Base-by-base conservation (phyloP, 2,113 vertebrate genomes). In the Pachypanchax playfairii region DNA sequence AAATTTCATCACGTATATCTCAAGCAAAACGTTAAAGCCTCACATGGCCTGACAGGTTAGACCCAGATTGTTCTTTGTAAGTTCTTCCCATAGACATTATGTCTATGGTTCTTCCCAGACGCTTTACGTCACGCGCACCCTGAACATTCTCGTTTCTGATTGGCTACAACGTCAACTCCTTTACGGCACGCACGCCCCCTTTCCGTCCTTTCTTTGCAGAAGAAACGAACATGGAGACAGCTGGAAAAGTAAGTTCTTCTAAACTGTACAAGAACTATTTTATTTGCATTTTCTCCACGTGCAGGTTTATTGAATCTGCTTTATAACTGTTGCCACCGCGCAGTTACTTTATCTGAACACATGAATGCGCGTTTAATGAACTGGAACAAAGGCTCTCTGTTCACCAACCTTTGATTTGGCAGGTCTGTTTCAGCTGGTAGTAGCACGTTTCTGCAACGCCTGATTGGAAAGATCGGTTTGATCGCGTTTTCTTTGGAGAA, bases 191-290 rank as follows among this genome's bases (percentile, higher is more conserved):
- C n/a, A n/a, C n/a, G n/a, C n/a, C n/a, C n/a, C 4, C 36, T 29
- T 6, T 0, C n/a, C 10, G 4, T 47, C 36, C 26, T 24, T 17
- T 55, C 25, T 25, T 11, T 17, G 13, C 33, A 1, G 22, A 33
- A 64, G 35, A 4, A 58, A 5, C 17, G 1, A 84, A 70, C 77
- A 93, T 93, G 92, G 88, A 86, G 57, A 91, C 91, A 31, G 82
- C 71, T 52, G 91, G 90, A 0, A 63, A 91, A 87, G 91, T 93
- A 69, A 88, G 90, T 79, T 57, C 38, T 13, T 11, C 9, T 0
- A 44, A 1, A 74, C 24, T 21, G 9, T 12, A 0, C 15, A 7
- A 35, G 4, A 43, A 8, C 28, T 21, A 0, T 2, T 12, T 8
- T 0, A 1, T 10, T 4, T 60, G n/a, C n/a, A 4, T 26, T 38